phyloP scores from a whole-genome alignment of 2,888 invertebrate species.

The Epinotia demarniana region DNA sequence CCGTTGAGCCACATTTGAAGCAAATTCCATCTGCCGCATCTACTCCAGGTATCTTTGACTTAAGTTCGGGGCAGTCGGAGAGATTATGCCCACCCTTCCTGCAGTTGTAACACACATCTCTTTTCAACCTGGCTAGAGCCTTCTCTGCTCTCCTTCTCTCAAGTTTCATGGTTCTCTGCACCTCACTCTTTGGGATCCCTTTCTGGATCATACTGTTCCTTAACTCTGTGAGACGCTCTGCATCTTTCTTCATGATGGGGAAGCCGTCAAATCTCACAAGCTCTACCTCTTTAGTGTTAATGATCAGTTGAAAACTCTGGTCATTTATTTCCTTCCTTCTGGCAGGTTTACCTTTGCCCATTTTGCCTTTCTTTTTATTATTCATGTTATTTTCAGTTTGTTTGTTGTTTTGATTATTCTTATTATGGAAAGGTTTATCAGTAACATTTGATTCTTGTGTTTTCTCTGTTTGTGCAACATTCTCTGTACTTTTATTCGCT shows the following conservation, averaged over 20 bases:
- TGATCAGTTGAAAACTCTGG: conserved; percentile 79
- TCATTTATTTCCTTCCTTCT: conserved; percentile 79
- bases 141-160: conserved; percentile 90
- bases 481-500: neutral
- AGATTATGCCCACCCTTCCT: conserved; percentile 90
- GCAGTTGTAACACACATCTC: conserved; percentile 92
- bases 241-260: conserved; percentile 89
- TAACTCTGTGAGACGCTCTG: conserved; percentile 85
- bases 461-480: conserved; percentile 10
- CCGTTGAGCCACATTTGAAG: conserved; percentile 95
- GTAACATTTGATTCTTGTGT: neutral
- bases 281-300: conserved; percentile 87
- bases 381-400: conserved; percentile 52
- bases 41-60: conserved; percentile 78
- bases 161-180: conserved; percentile 87
- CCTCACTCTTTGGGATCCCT: conserved; percentile 88
- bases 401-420: conserved; percentile 28
- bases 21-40: conserved; percentile 88
- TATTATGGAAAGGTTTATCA: conserved; percentile 12
- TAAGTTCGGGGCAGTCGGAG: conserved; percentile 91
- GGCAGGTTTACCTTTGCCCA: conserved; percentile 64
- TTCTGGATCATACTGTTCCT: conserved; percentile 86
- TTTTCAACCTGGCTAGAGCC: conserved; percentile 86
- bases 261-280: conserved; percentile 88
- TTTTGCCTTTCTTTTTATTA: conserved; percentile 58